Evolutionary conservation across 1,140 invertebrate species (phyloP).

Genomic region (Penaeus chinensis): DNA sequence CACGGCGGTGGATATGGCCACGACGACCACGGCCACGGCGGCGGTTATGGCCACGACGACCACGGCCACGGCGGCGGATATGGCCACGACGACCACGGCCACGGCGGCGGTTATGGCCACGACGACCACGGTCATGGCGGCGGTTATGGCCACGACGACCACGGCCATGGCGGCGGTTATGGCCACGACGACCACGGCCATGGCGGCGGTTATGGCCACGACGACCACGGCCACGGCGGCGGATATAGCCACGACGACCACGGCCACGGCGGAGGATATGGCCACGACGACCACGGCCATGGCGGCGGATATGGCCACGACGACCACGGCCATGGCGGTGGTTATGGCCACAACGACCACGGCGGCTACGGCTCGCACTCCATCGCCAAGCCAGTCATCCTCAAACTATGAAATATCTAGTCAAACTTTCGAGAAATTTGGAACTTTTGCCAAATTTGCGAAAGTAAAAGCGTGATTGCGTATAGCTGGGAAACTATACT

Average conservation of each 20-base stretch:
- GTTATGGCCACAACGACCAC: not conserved
- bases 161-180: not conserved
- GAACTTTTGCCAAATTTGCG: not conserved
- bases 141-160: not conserved
- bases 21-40: not conserved
- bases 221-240: not conserved
- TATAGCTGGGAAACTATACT: too few species aligned
- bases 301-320: not conserved
- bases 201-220: conserved; percentile 2
- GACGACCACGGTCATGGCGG: not conserved
- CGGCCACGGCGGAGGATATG: not conserved
- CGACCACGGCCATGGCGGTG: not conserved
- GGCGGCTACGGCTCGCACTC: conserved; percentile 8
- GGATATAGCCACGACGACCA: not conserved
- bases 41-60: conserved; percentile 2
- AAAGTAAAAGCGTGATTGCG: too few species aligned
- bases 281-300: not conserved
- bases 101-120: not conserved
- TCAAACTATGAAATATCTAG: too few species aligned
- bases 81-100: conserved; percentile 7
- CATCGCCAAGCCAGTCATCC: not conserved
- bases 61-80: not conserved
- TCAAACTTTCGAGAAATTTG: not conserved
- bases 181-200: not conserved
- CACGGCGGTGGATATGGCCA: not conserved